Evolutionary conservation across 2,888 invertebrate genomes (phyloP), one percentile per base, ranked within the genome.

Genomic region (Syritta pipiens): DNA sequence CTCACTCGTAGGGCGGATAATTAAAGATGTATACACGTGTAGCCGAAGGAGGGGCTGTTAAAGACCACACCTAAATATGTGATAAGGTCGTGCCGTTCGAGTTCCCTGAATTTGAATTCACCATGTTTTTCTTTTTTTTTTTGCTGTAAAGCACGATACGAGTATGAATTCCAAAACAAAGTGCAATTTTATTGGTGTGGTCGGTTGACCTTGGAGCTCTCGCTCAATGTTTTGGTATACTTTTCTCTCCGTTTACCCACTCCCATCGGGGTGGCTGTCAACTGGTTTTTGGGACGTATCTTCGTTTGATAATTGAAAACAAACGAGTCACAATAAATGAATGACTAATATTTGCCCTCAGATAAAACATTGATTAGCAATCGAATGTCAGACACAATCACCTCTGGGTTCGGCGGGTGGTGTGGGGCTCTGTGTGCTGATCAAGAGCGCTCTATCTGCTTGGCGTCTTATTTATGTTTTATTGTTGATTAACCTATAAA

Each of bases 51-150:
- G 24, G 28, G 48, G 48, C 37, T 62, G 30, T 48, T 44, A 42
- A 46, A 49, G 74, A 74, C 79, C 79, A 79, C 79, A 79, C 79
- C 79, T 79, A 74, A 30, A 65, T 67, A 49, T 32, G 59, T 40
- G 76, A 76, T 76, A 76, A 76, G 57, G 46, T 71, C 46, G 59
- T 32, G 55, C 9, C 22, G 24, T 49, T 28, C 10, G 6, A 22
- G 28, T 30, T 35, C 30, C 12, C 14, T 30, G 40, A 63, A 71
- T 17, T 37, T 37, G n/a, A n/a, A n/a, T n/a, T n/a, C n/a, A n/a
- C n/a, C n/a, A n/a, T n/a, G n/a, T n/a, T n/a, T n/a, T n/a, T n/a
- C n/a, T n/a, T n/a, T n/a, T n/a, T n/a, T n/a, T n/a, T n/a, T n/a
- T n/a, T n/a, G n/a, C n/a, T n/a, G n/a, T n/a, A n/a, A n/a, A n/a